A percentile compares a stretch with the other conserved stretches of the same genome.
phyloP scores from a whole-genome alignment of 2,797 vertebrate genomes.

The Sciurus carolinensis region DNA sequence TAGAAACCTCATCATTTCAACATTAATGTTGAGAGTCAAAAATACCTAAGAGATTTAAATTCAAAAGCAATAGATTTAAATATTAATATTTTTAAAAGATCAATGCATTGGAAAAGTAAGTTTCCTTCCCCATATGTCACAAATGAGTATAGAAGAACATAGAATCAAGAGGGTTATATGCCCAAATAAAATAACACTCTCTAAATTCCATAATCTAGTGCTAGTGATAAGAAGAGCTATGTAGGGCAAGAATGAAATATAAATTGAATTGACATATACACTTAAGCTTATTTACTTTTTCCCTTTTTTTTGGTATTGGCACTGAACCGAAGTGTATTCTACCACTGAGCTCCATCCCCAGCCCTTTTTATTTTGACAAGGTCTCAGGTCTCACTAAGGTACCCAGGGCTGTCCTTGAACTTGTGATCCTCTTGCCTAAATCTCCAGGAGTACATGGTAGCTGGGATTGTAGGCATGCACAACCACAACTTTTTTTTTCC shows the following conservation, averaged over 20 bases:
- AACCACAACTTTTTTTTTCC: background rate
- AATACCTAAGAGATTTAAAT: slow-evolving; percentile 3
- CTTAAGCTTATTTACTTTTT: background rate
- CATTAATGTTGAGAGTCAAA: background rate
- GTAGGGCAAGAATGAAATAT: slow-evolving; percentile 19
- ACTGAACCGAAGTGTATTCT: background rate
- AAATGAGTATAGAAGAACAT: slow-evolving; percentile 2
- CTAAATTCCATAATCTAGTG: background rate
- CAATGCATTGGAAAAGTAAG: background rate
- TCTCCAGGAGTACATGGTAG: background rate
- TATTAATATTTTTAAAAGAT: background rate
- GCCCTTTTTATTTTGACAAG: background rate
- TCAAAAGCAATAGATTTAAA: slow-evolving; percentile 26
- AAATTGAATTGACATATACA: slow-evolving; percentile 27
- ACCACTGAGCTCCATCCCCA: no score
- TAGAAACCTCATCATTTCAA: slow-evolving; percentile 11
- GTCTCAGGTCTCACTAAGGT: background rate
- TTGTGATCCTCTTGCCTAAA: background rate
- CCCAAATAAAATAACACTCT: background rate
- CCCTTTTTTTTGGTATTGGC: background rate
- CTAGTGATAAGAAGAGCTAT: background rate
- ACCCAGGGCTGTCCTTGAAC: background rate
- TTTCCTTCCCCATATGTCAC: background rate
- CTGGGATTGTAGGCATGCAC: background rate
- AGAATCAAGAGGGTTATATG: background rate